Evolutionary conservation across 2,113 vertebrate genomes (phyloP), one percentile per base, ranked within the genome.

Genomic region (Tinamus guttatus): DNA sequence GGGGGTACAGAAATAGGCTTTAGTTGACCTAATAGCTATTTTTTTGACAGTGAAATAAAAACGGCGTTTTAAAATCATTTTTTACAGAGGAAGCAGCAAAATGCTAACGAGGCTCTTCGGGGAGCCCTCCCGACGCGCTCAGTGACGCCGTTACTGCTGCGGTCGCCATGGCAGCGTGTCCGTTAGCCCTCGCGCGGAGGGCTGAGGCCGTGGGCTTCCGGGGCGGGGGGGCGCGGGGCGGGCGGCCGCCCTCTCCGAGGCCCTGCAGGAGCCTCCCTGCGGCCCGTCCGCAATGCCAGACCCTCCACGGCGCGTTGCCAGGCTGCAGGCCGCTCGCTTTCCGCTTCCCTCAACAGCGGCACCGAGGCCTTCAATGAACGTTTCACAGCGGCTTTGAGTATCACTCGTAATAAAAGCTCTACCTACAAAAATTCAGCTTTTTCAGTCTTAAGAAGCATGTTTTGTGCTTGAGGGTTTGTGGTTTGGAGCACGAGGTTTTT

Each of bases 131-230:
- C 80, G 92, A 91, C 92, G 71, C 92, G 38, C 62, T 81, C 64
- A 75, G 8, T 85, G 80, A 87, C 94, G 87, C 87, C 86, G 85
- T 93, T 93, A 76, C 84, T 82, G 89, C 77, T 71, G 78, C 45
- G 47, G 84, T 97, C 95, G 85, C 96, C 94, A 96, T 97, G 95
- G 95, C 94, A 97, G 97, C 96, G 89, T 92, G 88, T 97, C 87
- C 82, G 89, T 88, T 97, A 95, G 87, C 91, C 88, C 81, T 95
- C 10, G 9, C 10, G 19, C 10, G 47, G 19, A 20, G 47, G 49
- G 49, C 49, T 21, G 21, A 49, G 40, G 40, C 40, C n/a, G n/a
- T n/a, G n/a, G n/a, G n/a, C n/a, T n/a, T n/a, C n/a, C n/a, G n/a
- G n/a, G n/a, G n/a, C n/a, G n/a, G n/a, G n/a, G n/a, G n/a, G n/a